Conservation (phyloP, 2,113 vertebrate genomes). For the Macaca fascicularis region DNA sequence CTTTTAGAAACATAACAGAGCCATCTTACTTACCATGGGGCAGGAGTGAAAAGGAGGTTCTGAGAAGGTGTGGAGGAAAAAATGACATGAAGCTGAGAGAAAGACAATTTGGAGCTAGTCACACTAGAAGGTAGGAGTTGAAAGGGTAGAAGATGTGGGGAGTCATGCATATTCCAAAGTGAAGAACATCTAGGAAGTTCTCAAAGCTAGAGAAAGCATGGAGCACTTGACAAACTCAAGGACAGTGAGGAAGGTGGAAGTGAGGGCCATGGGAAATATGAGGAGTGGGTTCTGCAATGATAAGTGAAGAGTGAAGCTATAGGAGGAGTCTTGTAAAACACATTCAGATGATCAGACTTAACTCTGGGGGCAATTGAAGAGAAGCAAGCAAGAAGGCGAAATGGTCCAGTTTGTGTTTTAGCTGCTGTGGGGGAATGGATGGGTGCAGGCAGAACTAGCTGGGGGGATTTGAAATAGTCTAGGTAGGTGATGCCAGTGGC, state of each 20-base stretch:
- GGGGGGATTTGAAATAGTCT: not conserved
- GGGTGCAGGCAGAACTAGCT: not conserved
- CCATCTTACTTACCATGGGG: not conserved
- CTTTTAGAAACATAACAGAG: not conserved
- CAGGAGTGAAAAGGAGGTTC: not conserved
- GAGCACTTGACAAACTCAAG: not conserved
- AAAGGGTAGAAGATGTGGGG: rapidly evolving
- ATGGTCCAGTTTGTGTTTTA: not conserved
- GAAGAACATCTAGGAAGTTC: not conserved
- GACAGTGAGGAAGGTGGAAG: not conserved
- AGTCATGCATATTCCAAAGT: not conserved
- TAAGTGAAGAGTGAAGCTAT: not conserved
- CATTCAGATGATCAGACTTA: not conserved
- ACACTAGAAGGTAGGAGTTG: not conserved
- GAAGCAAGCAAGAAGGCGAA: not conserved
- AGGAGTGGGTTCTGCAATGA: not conserved
- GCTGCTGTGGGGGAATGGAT: not conserved
- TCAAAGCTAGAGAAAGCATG: not conserved
- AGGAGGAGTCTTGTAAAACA: not conserved
- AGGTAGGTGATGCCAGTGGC: not conserved
- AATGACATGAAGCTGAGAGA: not conserved
- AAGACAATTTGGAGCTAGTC: not conserved
- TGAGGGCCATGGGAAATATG: not conserved
- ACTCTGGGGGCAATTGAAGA: not conserved
- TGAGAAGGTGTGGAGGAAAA: not conserved